Base-by-base conservation (phyloP, 2,888 invertebrate genomes). In the Rhopalosiphum nymphaeae region DNA sequence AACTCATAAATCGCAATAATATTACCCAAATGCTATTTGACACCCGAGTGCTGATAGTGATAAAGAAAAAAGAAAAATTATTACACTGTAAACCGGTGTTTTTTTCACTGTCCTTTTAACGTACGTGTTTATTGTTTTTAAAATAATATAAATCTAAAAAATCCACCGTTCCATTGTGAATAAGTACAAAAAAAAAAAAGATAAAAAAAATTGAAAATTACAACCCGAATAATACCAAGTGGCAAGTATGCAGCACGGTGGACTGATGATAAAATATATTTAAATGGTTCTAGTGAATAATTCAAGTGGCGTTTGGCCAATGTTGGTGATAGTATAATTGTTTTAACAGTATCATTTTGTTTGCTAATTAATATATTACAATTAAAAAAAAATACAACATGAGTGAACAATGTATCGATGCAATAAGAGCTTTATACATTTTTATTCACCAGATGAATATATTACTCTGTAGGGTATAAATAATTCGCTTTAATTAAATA, bases 401-500 rank as follows among this genome's bases (percentile, higher is more conserved):
- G 21, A 36, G 56, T 53, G 53, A 78, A 56, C 36, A 36, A 36
- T 53, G 36, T 3, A 36, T 36, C n/a, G 3, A n/a, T 25, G 36
- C 29, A 36, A 36, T 53, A 53, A 53, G 53, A 25, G 11, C 26
- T 88, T 53, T 53, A n/a, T 36, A 86, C n/a, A 44, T 86, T 86
- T 49, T 86, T 16, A 3, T 86, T 49, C 86, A 26, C 78, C 78
- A 67, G 67, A 67, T 67, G 67, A 67, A 36, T n/a, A 78, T 36
- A 78, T 36, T 78, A 36, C 56, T 26, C 78, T 29, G 25, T n/a
- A 7, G 9, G 53, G n/a, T 61, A 90, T 86, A 91, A 49, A 85
- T 85, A 86, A 91, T 86, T 56, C 57, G 49, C 16, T 85, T n/a
- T 91, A 86, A 57, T 57, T 91, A 84, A 91, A 91, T 86, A 57